A percentile compares a stretch with the other conserved stretches of the same genome.
Evolutionary conservation across 2,113 vertebrate genomes (phyloP).

Genomic region (Sterna hirundo): DNA sequence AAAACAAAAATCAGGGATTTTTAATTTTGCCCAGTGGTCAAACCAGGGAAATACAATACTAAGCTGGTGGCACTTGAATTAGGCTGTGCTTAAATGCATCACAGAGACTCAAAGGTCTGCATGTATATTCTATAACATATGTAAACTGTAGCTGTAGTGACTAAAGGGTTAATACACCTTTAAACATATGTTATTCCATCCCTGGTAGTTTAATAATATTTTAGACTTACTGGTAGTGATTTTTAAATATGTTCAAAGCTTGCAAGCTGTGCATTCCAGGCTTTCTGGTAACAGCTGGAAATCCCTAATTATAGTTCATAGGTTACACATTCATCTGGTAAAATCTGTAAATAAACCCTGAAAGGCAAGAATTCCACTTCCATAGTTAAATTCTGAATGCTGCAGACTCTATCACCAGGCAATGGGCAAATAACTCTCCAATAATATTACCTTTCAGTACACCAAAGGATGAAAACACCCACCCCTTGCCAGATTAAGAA

Average conservation of each 20-base stretch:
- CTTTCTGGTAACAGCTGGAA: constrained; percentile 75
- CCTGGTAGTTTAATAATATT: constrained; percentile 62
- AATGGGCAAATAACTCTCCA: constrained; percentile 13
- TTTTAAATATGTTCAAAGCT: constrained; percentile 56
- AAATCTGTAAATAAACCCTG: constrained; percentile 74
- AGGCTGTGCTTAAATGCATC: not conserved
- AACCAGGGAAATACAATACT: not conserved
- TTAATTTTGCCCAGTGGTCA: not conserved
- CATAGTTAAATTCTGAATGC: constrained; percentile 55
- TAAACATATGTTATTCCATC: not conserved
- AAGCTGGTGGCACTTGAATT: not conserved
- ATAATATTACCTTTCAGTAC: constrained; percentile 20
- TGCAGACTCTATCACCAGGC: constrained; percentile 6
- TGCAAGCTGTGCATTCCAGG: constrained; percentile 57
- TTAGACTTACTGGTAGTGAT: constrained; percentile 60
- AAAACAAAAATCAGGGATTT: not conserved
- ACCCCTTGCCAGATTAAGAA: constrained; percentile 25
- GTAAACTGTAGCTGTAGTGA: not conserved
- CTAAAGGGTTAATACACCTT: not conserved
- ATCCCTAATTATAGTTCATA: constrained; percentile 74
- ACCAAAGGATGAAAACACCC: constrained; percentile 17
- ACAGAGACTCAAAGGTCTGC: not conserved
- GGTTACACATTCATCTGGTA: constrained; percentile 69
- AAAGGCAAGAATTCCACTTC: constrained; percentile 68
- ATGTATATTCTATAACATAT: not conserved